Evolutionary conservation across 92 coral and sea anemone species (phyloP).

Genomic region (Anthopleura xanthogrammica): DNA sequence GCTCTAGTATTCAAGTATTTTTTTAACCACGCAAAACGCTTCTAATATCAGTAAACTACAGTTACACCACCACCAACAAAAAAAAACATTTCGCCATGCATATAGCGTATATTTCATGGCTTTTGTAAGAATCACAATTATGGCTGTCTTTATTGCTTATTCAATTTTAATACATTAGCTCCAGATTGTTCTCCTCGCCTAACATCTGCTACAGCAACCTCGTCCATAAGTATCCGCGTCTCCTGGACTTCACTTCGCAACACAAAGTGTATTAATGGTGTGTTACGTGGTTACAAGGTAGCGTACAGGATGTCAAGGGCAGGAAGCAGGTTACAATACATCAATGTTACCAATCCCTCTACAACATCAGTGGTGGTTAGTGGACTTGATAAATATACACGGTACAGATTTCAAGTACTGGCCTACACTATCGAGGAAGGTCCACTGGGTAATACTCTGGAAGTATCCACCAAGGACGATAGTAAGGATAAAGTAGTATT

Average conservation of each 20-base stretch:
- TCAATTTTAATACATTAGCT: too few species aligned
- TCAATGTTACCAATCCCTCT: neutral
- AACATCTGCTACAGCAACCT: neutral
- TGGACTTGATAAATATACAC: constrained; percentile 4
- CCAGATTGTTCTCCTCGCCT: too few species aligned
- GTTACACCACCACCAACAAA: too few species aligned
- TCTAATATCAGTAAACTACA: too few species aligned
- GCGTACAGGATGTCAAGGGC: neutral
- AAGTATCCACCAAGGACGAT: neutral
- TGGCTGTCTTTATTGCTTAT: too few species aligned
- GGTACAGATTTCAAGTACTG: constrained; percentile 10
- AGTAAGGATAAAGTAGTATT: neutral
- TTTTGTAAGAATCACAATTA: too few species aligned
- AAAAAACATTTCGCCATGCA: too few species aligned
- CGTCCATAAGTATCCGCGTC: neutral
- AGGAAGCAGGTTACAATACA: neutral
- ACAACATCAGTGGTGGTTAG: neutral
- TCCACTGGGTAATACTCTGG: neutral
- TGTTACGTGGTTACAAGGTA: constrained; percentile 6
- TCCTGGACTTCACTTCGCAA: neutral
- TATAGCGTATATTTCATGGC: too few species aligned
- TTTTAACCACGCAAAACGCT: too few species aligned
- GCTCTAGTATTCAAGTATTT: too few species aligned
- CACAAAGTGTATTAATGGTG: constrained; percentile 1
- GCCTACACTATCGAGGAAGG: constrained; percentile 12